Base-by-base conservation (phyloP, 2,888 invertebrate genomes). In the Antheraea yamamai region DNA sequence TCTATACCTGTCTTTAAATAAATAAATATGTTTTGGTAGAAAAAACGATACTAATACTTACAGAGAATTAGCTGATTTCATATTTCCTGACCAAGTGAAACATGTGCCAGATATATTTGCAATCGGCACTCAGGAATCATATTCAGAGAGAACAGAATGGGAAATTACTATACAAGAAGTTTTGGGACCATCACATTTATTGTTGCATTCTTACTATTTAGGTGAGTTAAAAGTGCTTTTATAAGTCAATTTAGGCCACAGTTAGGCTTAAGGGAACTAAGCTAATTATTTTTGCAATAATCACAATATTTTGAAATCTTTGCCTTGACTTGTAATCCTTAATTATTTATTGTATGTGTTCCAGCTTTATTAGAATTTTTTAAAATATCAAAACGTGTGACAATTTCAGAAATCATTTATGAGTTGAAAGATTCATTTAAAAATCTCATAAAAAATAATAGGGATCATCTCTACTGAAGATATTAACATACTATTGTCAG, bases 41-140 rank as follows among this genome's bases (percentile, higher is more conserved):
- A 61, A 10, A 61, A 61, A 61, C 30, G 20, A 6, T 72, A 68
- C 52, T 72, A 23, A 68, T 16, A 20, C 72, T 76, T 71, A 76
- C 89, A 97, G 97, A 78, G 97, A 97, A 89, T 91, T 99, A 83
- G 98, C 98, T 83, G 98, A 99, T 89, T 98, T 99, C 87, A 96
- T 99, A 84, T 95, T 99, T 78, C 98, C 99, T 1, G 96, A 97
- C 73, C 96, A 97, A 85, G 96, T 98, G 80, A 97, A 97, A 81
- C 97, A 97, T 90, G 97, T 99, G 51, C 98, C 98, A 35, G 99
- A 99, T 87, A 96, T 99, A 84, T 97, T 99, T 86, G 98, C 97
- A 4, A 97, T 99, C 82, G 98, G 98, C 51, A 98, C 98, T 0
- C 99, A 99, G 91, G 99, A 99, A 92, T 98, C 98, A 4, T 97